phyloP scores from a whole-genome alignment of 1,140 invertebrate genomes.

The Fopius arisanus region DNA sequence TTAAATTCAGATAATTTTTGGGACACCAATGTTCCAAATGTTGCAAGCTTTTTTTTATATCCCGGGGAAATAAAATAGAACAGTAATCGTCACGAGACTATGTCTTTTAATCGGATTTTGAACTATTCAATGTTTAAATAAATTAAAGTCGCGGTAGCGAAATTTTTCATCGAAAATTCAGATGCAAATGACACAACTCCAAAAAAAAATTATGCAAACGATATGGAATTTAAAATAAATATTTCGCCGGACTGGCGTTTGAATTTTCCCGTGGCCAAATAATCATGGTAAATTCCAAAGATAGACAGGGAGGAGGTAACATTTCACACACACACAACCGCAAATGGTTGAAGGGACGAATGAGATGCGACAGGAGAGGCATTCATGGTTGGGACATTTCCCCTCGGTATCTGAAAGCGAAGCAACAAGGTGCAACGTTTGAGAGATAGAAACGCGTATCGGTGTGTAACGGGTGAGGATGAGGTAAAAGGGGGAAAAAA shows the following conservation, averaged over 20 bases:
- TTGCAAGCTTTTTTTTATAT: too few relatives aligned
- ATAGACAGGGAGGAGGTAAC: not conserved
- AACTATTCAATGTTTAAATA: too few relatives aligned
- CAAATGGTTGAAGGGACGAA: not conserved
- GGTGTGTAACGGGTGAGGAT: not conserved
- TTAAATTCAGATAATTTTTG: not conserved
- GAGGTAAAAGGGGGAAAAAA: constrained; percentile 38
- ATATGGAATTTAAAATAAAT: too few relatives aligned
- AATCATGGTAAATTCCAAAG: constrained; percentile 18
- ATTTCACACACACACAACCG: constrained; percentile 1
- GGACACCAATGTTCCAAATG: too few relatives aligned
- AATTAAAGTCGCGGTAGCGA: too few relatives aligned
- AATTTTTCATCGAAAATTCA: too few relatives aligned
- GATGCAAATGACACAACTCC: too few relatives aligned
- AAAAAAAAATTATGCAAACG: too few relatives aligned
- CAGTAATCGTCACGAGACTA: too few relatives aligned
- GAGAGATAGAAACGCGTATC: not conserved
- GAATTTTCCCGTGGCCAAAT: constrained; percentile 9
- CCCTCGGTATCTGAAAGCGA: not conserved
- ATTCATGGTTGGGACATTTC: not conserved
- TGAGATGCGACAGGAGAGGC: constrained; percentile 11
- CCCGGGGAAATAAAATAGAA: too few relatives aligned
- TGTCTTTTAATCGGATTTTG: too few relatives aligned
- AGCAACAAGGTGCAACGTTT: constrained; percentile 2
- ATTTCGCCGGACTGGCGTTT: not conserved